phyloP scores from a whole-genome alignment of 2,113 vertebrate species.

The Gymnogyps californianus region DNA sequence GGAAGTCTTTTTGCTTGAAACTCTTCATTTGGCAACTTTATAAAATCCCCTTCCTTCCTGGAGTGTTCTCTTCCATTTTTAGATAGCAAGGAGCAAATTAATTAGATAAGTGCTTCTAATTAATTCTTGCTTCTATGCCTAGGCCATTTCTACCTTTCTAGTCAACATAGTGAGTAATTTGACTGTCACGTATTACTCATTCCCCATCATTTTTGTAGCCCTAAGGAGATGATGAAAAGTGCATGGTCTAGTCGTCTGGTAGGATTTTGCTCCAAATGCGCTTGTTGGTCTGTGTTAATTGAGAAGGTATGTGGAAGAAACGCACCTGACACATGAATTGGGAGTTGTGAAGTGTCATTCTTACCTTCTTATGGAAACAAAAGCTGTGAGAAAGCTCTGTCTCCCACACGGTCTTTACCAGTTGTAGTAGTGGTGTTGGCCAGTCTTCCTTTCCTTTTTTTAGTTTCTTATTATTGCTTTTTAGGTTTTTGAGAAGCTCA shows the following conservation, averaged over 20 bases:
- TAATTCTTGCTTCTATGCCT: background rate
- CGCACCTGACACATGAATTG: fast-evolving
- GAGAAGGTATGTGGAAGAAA: background rate
- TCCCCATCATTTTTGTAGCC: background rate
- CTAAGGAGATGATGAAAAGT: background rate
- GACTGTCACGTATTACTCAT: background rate
- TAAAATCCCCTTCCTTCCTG: background rate
- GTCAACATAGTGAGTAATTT: background rate
- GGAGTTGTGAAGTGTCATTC: background rate
- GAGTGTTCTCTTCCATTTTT: background rate
- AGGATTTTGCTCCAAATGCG: background rate
- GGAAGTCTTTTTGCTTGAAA: background rate
- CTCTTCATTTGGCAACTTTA: background rate
- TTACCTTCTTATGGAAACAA: background rate
- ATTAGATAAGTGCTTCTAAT: background rate
- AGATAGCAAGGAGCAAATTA: background rate
- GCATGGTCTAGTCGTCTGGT: background rate
- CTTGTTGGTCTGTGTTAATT: background rate
- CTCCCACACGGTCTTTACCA: background rate
- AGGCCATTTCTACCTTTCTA: background rate
- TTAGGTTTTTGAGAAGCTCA: background rate
- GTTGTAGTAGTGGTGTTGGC: background rate
- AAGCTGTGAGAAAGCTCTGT: background rate
- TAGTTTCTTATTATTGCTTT: background rate
- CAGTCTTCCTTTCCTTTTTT: background rate